Conservation (phyloP, 1,140 invertebrate species). For the Microplitis demolitor region DNA sequence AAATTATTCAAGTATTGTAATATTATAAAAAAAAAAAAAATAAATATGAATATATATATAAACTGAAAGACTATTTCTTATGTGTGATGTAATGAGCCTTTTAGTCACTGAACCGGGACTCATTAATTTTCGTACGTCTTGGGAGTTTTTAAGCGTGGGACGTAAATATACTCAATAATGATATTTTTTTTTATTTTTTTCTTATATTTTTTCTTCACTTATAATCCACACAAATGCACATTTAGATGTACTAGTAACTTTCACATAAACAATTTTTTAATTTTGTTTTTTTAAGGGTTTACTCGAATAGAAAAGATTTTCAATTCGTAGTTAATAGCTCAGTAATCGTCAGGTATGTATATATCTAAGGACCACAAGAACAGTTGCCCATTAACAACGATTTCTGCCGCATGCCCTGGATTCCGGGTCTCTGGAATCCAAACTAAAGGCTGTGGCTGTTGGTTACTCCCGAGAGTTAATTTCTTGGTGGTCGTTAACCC, state of each 20-base stretch:
- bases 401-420: constrained; percentile 20
- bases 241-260: background rate
- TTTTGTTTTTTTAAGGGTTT: too few relatives aligned
- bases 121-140: constrained; percentile 16
- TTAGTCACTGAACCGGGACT: constrained; percentile 6
- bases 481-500: background rate
- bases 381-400: constrained; percentile 7
- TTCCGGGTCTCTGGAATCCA: constrained; percentile 13
- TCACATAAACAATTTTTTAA: background rate
- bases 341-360: constrained; percentile 20
- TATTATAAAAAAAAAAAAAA: background rate
- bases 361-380: constrained; percentile 17
- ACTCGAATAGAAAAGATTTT: background rate
- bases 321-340: constrained; percentile 20
- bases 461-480: background rate
- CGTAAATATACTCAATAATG: constrained; percentile 12
- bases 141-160: constrained; percentile 11
- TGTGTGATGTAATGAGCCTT: constrained; percentile 14
- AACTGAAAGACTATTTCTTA: background rate
- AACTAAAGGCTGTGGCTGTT: background rate
- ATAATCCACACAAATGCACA: background rate
- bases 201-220: background rate
- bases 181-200: background rate
- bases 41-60: background rate
- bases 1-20: background rate